phyloP scores from a whole-genome alignment of 2,888 invertebrate genomes.

The Melanotus villosus region DNA sequence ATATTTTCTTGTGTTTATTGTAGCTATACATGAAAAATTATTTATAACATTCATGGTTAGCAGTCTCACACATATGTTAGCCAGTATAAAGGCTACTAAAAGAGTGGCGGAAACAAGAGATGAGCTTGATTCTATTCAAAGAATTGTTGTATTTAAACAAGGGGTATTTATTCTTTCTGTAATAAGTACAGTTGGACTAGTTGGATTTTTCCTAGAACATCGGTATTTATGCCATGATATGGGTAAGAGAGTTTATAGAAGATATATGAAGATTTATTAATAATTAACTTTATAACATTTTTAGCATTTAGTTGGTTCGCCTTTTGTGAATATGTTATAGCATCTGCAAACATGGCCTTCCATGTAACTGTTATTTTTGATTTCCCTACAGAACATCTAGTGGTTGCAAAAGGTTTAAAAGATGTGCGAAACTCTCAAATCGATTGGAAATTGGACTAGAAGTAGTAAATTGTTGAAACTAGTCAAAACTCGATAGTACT shows the following conservation, averaged over 20 bases:
- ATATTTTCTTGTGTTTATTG: conserved; percentile 55
- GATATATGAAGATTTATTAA: not conserved
- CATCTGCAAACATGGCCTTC: conserved; percentile 93
- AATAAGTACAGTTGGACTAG: conserved; percentile 84
- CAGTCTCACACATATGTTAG: conserved; percentile 87
- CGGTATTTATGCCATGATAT: conserved; percentile 90
- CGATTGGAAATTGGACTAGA: conserved; percentile 53
- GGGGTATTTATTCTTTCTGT: conserved; percentile 83
- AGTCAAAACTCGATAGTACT: conserved; percentile 30
- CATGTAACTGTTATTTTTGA: conserved; percentile 90
- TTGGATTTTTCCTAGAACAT: conserved; percentile 92
- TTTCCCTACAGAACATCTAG: conserved; percentile 85
- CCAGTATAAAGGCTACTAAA: conserved; percentile 74
- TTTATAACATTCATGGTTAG: conserved; percentile 93
- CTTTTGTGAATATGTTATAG: conserved; percentile 92
- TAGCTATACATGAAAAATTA: conserved; percentile 91
- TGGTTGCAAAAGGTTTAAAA: conserved; percentile 75
- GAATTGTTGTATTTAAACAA: conserved; percentile 73
- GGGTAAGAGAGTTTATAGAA: conserved; percentile 76
- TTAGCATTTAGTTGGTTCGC: conserved; percentile 97
- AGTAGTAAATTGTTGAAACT: conserved; percentile 10
- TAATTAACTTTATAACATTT: too few species aligned
- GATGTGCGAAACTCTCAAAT: conserved; percentile 38
- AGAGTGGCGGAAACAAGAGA: conserved; percentile 61
- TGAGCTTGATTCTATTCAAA: conserved; percentile 54